Conservation (phyloP, 2,797 vertebrate species). For the Carduelis carduelis region DNA sequence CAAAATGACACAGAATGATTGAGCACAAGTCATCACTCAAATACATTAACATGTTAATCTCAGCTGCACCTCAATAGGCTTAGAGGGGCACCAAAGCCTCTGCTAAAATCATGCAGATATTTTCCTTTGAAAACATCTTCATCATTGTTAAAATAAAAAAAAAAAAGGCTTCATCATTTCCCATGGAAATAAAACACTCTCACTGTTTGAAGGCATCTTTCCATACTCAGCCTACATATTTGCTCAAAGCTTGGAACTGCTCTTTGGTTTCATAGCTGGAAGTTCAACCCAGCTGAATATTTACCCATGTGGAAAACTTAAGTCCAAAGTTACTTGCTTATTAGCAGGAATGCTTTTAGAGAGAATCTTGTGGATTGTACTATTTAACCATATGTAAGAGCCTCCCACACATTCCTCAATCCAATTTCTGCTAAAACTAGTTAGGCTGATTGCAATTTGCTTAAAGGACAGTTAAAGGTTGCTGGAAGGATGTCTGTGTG, state of each 20-base stretch:
- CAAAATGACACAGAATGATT: background rate
- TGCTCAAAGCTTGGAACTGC: background rate
- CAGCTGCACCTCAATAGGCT: background rate
- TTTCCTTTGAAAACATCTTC: background rate
- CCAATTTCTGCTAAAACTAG: background rate
- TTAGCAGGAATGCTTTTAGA: background rate
- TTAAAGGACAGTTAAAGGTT: background rate
- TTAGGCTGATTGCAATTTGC: background rate
- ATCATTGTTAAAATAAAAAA: background rate
- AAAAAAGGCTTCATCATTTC: background rate
- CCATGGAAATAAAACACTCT: background rate
- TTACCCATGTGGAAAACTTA: background rate
- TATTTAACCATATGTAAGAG: background rate
- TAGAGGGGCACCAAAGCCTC: background rate
- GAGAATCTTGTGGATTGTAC: background rate
- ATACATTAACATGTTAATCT: fast-evolving
- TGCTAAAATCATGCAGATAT: background rate
- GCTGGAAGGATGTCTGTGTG: background rate
- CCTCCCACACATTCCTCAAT: background rate
- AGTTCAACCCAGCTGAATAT: background rate
- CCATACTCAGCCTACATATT: background rate
- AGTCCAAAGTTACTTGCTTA: background rate
- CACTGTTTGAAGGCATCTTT: background rate
- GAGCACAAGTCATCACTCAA: background rate
- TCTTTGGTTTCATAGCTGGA: background rate